Conservation (phyloP, 2,888 invertebrate genomes). For the Palloptera scutellata region DNA sequence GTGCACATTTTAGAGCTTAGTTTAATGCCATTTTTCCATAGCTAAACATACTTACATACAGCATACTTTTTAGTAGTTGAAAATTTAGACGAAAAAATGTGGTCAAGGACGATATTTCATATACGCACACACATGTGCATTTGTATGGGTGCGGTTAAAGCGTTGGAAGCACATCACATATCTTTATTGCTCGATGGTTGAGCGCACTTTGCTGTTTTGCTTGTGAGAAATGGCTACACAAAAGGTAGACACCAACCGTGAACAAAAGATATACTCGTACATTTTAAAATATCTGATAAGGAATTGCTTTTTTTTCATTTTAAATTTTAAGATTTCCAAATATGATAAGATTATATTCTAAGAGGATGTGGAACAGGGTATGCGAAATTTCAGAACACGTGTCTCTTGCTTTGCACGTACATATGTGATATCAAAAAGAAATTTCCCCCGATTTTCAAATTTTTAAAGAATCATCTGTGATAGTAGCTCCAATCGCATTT, state of each 20-base stretch:
- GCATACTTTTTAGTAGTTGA: background rate
- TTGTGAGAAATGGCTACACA: background rate
- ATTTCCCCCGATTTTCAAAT: too few relatives aligned
- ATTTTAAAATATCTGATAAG: too few relatives aligned
- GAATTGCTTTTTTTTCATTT: background rate
- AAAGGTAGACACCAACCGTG: too few relatives aligned
- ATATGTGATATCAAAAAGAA: too few relatives aligned
- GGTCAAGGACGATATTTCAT: conserved; percentile 31
- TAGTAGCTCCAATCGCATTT: too few relatives aligned
- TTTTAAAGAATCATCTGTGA: too few relatives aligned
- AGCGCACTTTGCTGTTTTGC: background rate
- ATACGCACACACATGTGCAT: background rate
- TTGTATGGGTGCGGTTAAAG: background rate
- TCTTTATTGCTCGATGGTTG: too few relatives aligned
- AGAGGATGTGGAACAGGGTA: conserved; percentile 25
- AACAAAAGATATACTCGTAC: too few relatives aligned
- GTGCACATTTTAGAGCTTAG: conserved; percentile 51
- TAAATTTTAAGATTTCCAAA: background rate
- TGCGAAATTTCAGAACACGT: conserved; percentile 54
- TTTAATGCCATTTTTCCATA: conserved; percentile 47
- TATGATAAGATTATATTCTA: background rate
- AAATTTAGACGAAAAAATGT: conserved; percentile 22
- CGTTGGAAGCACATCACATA: too few relatives aligned
- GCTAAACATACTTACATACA: conserved; percentile 34
- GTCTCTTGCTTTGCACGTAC: conserved; percentile 26